A percentile compares a stretch with the other conserved stretches of the same genome.
Conservation (phyloP, 2,888 invertebrate genomes). For the Drosophila borborema region DNA sequence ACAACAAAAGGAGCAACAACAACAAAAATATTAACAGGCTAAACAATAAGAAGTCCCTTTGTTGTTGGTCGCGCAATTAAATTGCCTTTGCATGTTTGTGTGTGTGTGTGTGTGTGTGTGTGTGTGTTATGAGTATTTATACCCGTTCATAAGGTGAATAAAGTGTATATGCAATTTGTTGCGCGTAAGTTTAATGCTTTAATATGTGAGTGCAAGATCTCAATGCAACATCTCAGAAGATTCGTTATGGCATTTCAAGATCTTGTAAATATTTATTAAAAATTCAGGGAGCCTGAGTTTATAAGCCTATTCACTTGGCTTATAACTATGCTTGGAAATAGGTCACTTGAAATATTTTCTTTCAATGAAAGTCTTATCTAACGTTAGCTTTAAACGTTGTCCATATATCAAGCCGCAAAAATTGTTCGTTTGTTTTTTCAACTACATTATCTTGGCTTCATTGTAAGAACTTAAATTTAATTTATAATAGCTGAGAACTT, state of each 20-base stretch:
- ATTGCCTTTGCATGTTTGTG: conserved; percentile 59
- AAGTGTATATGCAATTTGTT: background rate
- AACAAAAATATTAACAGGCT: conserved; percentile 23
- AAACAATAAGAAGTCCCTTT: conserved; percentile 45
- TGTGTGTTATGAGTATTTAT: conserved; percentile 14
- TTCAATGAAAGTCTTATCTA: background rate
- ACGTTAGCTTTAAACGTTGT: background rate
- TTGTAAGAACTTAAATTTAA: no score
- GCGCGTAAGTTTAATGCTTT: no score
- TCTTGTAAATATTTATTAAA: background rate
- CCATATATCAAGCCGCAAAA: background rate
- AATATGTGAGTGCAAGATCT: background rate
- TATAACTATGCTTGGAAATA: no score
- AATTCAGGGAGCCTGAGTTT: background rate
- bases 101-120: conserved; percentile 22
- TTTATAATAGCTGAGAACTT: no score
- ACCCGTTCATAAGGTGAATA: background rate
- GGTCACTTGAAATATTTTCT: background rate
- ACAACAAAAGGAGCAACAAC: conserved; percentile 21
- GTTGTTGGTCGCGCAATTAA: conserved; percentile 72
- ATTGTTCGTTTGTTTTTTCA: no score
- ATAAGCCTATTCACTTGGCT: background rate
- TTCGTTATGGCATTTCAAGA: no score
- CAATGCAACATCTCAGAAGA: background rate
- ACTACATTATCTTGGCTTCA: no score